Evolutionary conservation across 2,888 invertebrate genomes (phyloP).

Genomic region (Lottia gigantea): DNA sequence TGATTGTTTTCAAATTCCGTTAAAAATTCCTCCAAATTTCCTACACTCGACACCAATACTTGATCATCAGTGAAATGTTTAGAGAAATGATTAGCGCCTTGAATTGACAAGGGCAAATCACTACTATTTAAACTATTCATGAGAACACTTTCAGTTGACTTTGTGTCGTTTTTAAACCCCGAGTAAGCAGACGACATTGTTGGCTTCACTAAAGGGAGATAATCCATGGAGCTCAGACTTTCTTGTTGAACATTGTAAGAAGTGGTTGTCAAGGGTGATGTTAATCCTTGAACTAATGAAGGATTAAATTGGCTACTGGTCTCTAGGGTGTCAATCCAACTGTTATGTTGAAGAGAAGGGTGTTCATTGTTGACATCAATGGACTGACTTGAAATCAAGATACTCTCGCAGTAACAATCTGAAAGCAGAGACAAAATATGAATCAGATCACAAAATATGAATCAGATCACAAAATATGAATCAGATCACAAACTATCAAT

Average conservation of each 20-base stretch:
- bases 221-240: slow-evolving; percentile 4
- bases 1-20: neutral
- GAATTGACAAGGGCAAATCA: neutral
- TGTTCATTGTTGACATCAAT: neutral
- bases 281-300: slow-evolving; percentile 7
- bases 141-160: slow-evolving; percentile 1
- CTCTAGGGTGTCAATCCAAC: neutral
- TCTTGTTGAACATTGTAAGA: neutral
- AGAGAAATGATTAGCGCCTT: neutral
- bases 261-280: slow-evolving; percentile 7
- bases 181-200: slow-evolving; percentile 5
- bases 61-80: neutral
- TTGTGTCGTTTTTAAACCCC: neutral
- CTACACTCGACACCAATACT: neutral
- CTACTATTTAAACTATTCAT: neutral
- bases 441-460: neutral
- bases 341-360: neutral
- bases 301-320: neutral
- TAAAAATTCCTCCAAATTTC: neutral
- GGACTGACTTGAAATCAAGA: neutral
- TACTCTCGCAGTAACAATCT: neutral
- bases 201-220: slow-evolving; percentile 4
- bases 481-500: too few species aligned
- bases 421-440: neutral
- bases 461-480: neutral